phyloP scores from a whole-genome alignment of 2,797 vertebrate species.

The Pteronotus mesoamericanus region DNA sequence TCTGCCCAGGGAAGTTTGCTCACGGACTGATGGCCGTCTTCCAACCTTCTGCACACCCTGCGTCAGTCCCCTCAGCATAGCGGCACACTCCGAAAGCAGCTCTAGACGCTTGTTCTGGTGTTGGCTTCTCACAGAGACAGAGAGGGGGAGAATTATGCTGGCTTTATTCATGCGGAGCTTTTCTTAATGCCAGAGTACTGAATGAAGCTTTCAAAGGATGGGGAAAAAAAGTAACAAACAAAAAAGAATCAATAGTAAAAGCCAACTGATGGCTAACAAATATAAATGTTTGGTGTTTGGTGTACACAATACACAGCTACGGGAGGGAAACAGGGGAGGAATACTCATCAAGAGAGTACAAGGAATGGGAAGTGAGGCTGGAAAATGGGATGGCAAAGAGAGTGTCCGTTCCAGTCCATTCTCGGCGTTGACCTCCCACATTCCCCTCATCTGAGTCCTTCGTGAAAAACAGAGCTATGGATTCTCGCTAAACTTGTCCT shows the following conservation, averaged over 20 bases:
- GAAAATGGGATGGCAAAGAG: not conserved
- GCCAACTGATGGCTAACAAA: constrained; percentile 5
- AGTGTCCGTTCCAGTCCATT: not conserved
- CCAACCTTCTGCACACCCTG: not conserved
- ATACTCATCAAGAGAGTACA: not conserved
- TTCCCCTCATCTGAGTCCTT: not conserved
- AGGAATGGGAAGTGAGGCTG: not conserved
- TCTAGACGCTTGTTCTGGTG: not conserved
- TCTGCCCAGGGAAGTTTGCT: not conserved
- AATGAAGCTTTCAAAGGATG: constrained; percentile 46
- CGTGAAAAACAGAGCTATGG: not conserved
- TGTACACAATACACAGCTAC: not conserved
- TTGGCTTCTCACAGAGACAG: not conserved
- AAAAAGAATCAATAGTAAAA: constrained; percentile 39
- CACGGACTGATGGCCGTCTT: not conserved
- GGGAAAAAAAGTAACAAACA: constrained; percentile 9
- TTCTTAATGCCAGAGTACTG: constrained; percentile 17
- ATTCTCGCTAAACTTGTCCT: not conserved
- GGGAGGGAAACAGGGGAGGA: not conserved
- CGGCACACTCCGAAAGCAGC: not conserved
- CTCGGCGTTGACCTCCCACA: not conserved
- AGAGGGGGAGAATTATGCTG: not conserved
- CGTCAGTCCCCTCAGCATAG: not conserved
- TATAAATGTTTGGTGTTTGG: not conserved
- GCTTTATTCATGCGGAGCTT: constrained; percentile 26